Evolutionary conservation across 2,113 vertebrate species (phyloP), one percentile per base, ranked within the genome.

Genomic region (Heterocephalus glaber): DNA sequence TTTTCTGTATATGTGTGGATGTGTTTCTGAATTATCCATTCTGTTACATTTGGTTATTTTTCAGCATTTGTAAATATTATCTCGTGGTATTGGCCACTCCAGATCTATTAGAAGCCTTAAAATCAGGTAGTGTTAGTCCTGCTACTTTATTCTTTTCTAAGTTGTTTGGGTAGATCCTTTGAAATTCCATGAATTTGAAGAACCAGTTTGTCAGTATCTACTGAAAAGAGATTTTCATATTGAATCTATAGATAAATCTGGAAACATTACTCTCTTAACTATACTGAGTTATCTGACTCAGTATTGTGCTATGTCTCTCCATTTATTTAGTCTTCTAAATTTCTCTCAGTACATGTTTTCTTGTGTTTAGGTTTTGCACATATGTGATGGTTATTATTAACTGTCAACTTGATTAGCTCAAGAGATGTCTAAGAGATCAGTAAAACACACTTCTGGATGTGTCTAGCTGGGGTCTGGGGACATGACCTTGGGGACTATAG

Each of bases 141-240:
- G 22, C 7, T 72, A 4, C 22, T 65, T 85, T 52, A 3, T 30
- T 54, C 17, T 92, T 92, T 90, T 81, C 60, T 58, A 89, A 70
- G 26, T 85, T 79, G 54, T 93, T 86, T 35, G 33, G 12, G 6
- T 83, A 52, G 2, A 38, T 12, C 5, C 22, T 88, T 96, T 77
- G 22, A 12, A 74, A 47, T 92, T 90, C 16, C 41, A 84, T 60
- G 22, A 74, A 19, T 13, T 63, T 87, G 84, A 92, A 72, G 49
- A 56, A 44, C 85, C 4, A 79, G 3, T 56, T 70, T 94, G 8
- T 68, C 35, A 95, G 2, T 95, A 87, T 95, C 84, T 65, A 20
- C 20, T 63, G n/a, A 77, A 96, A 91, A 41, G 35, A 47, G n/a
- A 85, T 79, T 94, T 41, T 86, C 86, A 10, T 58, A 35, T 83